Percentiles rank a stretch among this genome's conserved stretches.
These are phyloP conservation scores for Tautogolabrus adspersus DNA, from an alignment of 2,113 vertebrate genomes.

Conservation along the genomic window DNA sequence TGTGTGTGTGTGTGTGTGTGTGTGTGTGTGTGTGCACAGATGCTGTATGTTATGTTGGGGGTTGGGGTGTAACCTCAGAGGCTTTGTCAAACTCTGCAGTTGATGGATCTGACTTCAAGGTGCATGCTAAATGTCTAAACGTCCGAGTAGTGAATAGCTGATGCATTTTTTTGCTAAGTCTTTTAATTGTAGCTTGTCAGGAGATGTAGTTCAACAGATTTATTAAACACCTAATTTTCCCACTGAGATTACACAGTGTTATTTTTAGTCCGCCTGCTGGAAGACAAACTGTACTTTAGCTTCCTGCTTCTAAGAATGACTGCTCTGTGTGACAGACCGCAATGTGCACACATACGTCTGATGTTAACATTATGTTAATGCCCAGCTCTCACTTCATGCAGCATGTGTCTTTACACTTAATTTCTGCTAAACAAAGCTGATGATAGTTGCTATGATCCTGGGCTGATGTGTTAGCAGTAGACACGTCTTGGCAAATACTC, in stretches of 20 bases:
- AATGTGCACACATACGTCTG: slow-evolving; percentile 26
- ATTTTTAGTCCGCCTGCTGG: slow-evolving; percentile 65
- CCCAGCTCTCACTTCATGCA: slow-evolving; percentile 40
- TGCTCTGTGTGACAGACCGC: slow-evolving; percentile 39
- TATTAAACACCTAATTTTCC: slow-evolving; percentile 78
- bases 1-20: no score
- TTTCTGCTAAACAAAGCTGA: slow-evolving; percentile 34
- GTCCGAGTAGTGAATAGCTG: slow-evolving; percentile 69
- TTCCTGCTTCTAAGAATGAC: slow-evolving; percentile 45
- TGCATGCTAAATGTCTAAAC: slow-evolving; percentile 68
- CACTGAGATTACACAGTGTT: slow-evolving; percentile 61
- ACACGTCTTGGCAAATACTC: background rate
- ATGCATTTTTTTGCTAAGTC: slow-evolving; percentile 65
- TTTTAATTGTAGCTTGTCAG: slow-evolving; percentile 75
- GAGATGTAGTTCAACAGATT: slow-evolving; percentile 72
- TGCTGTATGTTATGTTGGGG: slow-evolving; percentile 17
- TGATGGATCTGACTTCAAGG: slow-evolving; percentile 77
- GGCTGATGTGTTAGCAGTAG: background rate
- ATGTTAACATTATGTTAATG: slow-evolving; percentile 48
- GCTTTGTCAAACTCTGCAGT: slow-evolving; percentile 66
- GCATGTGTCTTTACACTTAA: slow-evolving; percentile 19
- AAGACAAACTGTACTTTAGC: slow-evolving; percentile 53
- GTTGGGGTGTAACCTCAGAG: slow-evolving; percentile 50
- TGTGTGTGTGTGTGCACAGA: background rate
- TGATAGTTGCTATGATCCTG: slow-evolving; percentile 47